A percentile compares a stretch with the other conserved stretches of the same genome.
Evolutionary conservation across 2,888 invertebrate species (phyloP).

Genomic region (Drosophila borealis): DNA sequence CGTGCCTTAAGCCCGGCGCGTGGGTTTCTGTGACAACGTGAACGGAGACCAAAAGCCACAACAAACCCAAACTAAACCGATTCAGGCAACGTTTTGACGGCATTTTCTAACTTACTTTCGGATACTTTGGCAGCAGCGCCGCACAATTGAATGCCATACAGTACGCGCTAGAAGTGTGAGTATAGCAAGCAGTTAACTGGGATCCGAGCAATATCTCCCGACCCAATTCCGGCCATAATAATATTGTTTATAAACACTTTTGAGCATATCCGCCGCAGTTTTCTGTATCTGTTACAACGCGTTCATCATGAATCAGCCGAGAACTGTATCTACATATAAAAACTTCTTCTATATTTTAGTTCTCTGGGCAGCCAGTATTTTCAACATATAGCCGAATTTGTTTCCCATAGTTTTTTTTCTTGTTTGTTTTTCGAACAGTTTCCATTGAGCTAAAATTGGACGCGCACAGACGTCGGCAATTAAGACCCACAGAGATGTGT

Average conservation of each 20-base stretch:
- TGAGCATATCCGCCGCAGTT: slow-evolving; percentile 49
- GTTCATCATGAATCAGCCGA: slow-evolving; percentile 35
- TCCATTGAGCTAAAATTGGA: slow-evolving; percentile 68
- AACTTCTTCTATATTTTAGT: slow-evolving; percentile 7
- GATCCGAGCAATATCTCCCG: slow-evolving; percentile 7
- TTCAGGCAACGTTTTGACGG: slow-evolving; percentile 24
- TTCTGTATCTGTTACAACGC: slow-evolving; percentile 39
- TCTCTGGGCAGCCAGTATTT: too few species aligned
- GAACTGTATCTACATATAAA: slow-evolving; percentile 8
- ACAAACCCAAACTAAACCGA: slow-evolving; percentile 39
- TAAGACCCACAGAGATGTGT: slow-evolving; percentile 47
- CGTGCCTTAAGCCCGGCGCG: slow-evolving; percentile 16
- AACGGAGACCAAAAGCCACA: slow-evolving; percentile 27
- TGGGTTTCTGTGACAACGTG: slow-evolving; percentile 73
- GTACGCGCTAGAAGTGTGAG: slow-evolving; percentile 73
- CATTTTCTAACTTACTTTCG: slow-evolving; percentile 42
- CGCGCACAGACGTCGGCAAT: slow-evolving; percentile 51
- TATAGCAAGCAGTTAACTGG: slow-evolving; percentile 22
- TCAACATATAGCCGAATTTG: slow-evolving; percentile 37
- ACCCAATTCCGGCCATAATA: slow-evolving; percentile 25
- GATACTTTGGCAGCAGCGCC: slow-evolving; percentile 32
- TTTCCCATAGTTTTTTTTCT: slow-evolving; percentile 47
- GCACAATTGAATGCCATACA: slow-evolving; percentile 54
- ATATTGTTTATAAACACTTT: slow-evolving; percentile 69
- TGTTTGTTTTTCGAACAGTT: slow-evolving; percentile 23